Conservation (phyloP, 2,888 invertebrate species). For the Campoplex nolae region DNA sequence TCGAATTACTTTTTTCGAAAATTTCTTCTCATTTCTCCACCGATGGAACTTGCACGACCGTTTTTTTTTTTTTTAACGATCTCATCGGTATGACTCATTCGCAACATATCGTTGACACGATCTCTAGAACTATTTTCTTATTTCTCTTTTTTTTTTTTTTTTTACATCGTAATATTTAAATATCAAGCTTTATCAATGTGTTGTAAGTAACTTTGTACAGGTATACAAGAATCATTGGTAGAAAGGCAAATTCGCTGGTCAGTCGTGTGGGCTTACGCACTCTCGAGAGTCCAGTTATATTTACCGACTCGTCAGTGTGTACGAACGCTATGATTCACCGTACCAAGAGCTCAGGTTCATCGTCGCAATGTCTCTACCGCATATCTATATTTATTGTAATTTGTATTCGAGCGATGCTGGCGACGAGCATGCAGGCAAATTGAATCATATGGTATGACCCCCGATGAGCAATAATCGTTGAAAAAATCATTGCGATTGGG, state of each 20-base stretch:
- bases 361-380: constrained; percentile 16
- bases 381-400: constrained; percentile 12
- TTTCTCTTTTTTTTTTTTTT: not conserved
- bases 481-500: not conserved
- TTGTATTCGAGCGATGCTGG: constrained; percentile 8
- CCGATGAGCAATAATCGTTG: not conserved
- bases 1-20: not conserved
- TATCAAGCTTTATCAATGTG: not conserved
- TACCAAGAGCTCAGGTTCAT: constrained; percentile 47
- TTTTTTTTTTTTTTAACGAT: not conserved
- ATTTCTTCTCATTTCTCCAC: not conserved
- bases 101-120: not conserved
- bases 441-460: not conserved
- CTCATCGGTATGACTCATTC: not conserved
- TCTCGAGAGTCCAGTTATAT: constrained; percentile 73
- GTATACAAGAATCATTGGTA: constrained; percentile 5
- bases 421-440: not conserved
- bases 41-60: too few relatives aligned
- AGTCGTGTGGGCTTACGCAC: constrained; percentile 21
- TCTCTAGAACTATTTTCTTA: not conserved
- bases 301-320: constrained; percentile 71
- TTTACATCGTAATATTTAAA: not conserved
- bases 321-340: constrained; percentile 73
- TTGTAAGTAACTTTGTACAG: not conserved
- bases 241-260: constrained; percentile 8